Evolutionary conservation across 2,797 vertebrate species (phyloP).

Genomic region (Spatula clypeata): DNA sequence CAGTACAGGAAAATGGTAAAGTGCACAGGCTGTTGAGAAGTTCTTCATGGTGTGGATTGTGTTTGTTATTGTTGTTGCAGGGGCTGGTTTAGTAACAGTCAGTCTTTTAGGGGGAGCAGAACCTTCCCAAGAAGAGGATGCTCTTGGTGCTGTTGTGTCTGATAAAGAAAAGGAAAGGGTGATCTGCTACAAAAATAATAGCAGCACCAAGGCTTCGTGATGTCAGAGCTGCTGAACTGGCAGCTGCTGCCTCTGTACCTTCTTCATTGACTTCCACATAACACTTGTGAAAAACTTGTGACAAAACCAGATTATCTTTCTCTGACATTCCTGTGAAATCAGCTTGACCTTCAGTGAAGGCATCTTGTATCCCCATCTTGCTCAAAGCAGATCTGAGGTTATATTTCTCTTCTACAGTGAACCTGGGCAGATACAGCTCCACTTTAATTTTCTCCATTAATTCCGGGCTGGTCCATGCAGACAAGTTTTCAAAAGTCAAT

Average conservation of each 20-base stretch:
- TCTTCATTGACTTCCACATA: constrained; percentile 93
- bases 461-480: constrained; percentile 87
- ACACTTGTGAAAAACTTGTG: constrained; percentile 92
- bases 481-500: constrained; percentile 87
- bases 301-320: constrained; percentile 84
- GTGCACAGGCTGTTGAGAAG: background rate
- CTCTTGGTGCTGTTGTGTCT: constrained; percentile 72
- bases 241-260: constrained; percentile 92
- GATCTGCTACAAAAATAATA: constrained; percentile 80
- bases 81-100: background rate
- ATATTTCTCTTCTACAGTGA: constrained; percentile 88
- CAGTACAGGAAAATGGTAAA: constrained; percentile 18
- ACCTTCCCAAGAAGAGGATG: constrained; percentile 81
- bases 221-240: constrained; percentile 79
- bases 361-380: constrained; percentile 91
- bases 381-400: constrained; percentile 86
- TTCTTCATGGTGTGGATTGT: background rate
- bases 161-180: constrained; percentile 86
- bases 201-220: constrained; percentile 77
- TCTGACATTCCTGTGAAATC: constrained; percentile 91
- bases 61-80: background rate
- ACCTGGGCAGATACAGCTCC: constrained; percentile 87
- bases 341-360: constrained; percentile 81
- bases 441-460: constrained; percentile 84
- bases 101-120: constrained; percentile 74